A percentile compares a stretch with the other conserved stretches of the same genome.
phyloP scores from a whole-genome alignment of 2,888 invertebrate species.

The Protonemura montana region DNA sequence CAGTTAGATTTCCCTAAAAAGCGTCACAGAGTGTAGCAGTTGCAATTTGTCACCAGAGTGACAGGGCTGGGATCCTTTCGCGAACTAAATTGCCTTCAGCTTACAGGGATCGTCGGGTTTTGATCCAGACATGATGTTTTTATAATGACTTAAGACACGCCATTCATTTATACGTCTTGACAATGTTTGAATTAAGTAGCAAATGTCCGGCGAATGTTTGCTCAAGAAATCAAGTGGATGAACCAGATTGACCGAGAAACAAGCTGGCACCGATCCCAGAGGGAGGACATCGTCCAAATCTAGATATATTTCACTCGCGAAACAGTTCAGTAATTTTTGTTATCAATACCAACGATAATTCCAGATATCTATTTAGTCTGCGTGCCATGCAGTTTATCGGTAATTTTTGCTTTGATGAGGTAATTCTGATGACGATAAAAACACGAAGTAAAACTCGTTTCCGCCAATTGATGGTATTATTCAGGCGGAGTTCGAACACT shows the following conservation, averaged over 20 bases:
- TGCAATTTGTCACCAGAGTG: conserved; percentile 32
- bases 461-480: neutral
- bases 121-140: conserved; percentile 12
- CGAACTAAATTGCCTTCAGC: neutral
- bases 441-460: neutral
- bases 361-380: neutral
- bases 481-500: neutral
- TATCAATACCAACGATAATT: neutral
- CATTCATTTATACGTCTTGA: neutral
- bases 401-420: neutral
- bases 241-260: neutral
- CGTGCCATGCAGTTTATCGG: conserved; percentile 4
- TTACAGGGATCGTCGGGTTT: conserved; percentile 12
- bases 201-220: neutral
- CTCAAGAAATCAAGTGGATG: neutral
- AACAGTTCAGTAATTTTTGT: neutral
- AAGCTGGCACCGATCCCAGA: neutral
- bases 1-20: conserved; percentile 39
- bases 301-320: neutral
- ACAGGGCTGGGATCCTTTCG: neutral
- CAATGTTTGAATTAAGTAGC: neutral
- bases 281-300: neutral
- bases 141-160: conserved; percentile 12
- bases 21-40: conserved; percentile 21
- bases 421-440: neutral